Evolutionary conservation across 2,888 invertebrate species (phyloP).

Genomic region (Agrotis clavis): DNA sequence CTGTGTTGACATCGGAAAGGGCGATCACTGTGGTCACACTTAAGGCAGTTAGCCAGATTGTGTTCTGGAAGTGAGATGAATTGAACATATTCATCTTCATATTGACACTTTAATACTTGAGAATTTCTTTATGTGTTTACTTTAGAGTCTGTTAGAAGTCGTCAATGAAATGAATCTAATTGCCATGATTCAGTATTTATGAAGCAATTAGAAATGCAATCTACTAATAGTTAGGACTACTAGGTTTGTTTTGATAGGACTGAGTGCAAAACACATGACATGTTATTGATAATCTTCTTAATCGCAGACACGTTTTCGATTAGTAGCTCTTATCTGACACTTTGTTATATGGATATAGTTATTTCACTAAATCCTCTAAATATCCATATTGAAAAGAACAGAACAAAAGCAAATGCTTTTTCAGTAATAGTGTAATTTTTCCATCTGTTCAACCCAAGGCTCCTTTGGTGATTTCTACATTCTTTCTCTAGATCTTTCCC

Average conservation of each 20-base stretch:
- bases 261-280: conserved; percentile 4
- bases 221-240: background rate
- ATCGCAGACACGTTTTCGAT: background rate
- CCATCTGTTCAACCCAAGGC: too few species aligned
- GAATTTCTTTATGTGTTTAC: background rate
- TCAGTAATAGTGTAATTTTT: too few species aligned
- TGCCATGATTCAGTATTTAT: conserved; percentile 16
- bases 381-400: too few species aligned
- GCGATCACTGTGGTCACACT: conserved; percentile 5
- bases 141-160: background rate
- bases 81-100: background rate
- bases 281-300: conserved; percentile 9
- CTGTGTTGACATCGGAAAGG: conserved; percentile 31
- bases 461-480: too few species aligned
- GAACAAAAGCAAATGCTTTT: too few species aligned
- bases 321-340: conserved; percentile 14
- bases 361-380: too few species aligned
- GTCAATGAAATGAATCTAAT: background rate
- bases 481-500: too few species aligned
- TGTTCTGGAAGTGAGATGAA: background rate
- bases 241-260: background rate
- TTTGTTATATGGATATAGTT: too few species aligned
- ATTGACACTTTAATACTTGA: background rate
- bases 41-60: background rate
- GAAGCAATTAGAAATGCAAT: background rate